Conservation (phyloP, 2,797 vertebrate genomes). For the Heliangelus exortis region DNA sequence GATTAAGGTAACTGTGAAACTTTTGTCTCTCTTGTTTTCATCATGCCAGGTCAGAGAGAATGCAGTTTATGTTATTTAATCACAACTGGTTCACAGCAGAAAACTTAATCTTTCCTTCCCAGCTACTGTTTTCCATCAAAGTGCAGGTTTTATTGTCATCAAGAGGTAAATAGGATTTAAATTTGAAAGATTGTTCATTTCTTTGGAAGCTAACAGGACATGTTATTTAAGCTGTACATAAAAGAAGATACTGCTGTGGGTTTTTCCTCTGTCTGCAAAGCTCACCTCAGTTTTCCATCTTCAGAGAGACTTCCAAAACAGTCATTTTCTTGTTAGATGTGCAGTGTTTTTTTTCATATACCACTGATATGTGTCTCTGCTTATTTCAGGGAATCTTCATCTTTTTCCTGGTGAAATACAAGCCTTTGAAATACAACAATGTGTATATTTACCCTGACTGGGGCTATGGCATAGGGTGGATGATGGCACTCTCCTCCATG, state of each 20-base stretch:
- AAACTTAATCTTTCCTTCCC: conserved; percentile 27
- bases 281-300: not conserved
- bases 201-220: not conserved
- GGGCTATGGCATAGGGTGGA: conserved; percentile 97
- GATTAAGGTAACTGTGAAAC: not conserved
- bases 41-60: not conserved
- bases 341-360: not conserved
- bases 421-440: conserved; percentile 97
- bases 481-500: conserved; percentile 98
- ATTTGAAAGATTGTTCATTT: not conserved
- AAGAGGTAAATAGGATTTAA: conserved; percentile 44
- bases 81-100: not conserved
- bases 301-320: not conserved
- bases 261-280: not conserved
- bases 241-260: not conserved
- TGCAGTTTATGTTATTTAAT: not conserved
- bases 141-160: not conserved
- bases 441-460: conserved; percentile 95
- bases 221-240: not conserved
- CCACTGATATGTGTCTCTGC: not conserved
- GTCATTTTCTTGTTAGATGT: not conserved
- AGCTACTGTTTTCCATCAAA: conserved; percentile 26
- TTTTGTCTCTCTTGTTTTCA: not conserved
- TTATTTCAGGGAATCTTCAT: conserved; percentile 91
- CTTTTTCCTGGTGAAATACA: conserved; percentile 98